Evolutionary conservation across 2,113 vertebrate species (phyloP).

Genomic region (Myxocyprinus asiaticus): DNA sequence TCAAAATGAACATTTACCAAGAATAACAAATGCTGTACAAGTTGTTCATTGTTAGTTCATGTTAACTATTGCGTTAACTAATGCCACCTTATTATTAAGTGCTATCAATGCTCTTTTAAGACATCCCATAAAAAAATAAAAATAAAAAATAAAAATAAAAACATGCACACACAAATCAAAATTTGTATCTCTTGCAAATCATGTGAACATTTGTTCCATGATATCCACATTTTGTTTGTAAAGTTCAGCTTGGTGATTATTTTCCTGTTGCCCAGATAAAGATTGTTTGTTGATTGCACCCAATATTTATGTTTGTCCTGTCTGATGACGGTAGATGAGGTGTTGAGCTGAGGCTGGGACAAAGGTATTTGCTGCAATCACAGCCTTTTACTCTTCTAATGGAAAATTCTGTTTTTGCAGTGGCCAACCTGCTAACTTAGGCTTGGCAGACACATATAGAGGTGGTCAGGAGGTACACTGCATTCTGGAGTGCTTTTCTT

Average conservation of each 20-base stretch:
- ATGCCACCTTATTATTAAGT: too few species aligned
- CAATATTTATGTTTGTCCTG: conserved; percentile 48
- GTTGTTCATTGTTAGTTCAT: too few species aligned
- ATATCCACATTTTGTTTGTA: conserved; percentile 19
- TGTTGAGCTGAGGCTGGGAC: conserved; percentile 46
- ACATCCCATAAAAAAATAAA: too few species aligned
- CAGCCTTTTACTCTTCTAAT: conserved; percentile 63
- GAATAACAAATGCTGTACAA: too few species aligned
- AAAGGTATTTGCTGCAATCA: conserved; percentile 68
- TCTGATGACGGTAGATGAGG: conserved; percentile 66
- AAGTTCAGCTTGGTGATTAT: conserved; percentile 35
- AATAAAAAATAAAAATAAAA: too few species aligned
- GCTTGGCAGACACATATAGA: conserved; percentile 15
- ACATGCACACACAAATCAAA: neutral
- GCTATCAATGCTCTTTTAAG: too few species aligned
- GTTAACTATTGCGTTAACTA: too few species aligned
- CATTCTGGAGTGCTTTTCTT: conserved; percentile 55
- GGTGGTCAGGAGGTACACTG: conserved; percentile 57
- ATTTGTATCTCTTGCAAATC: conserved; percentile 27
- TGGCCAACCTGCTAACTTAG: conserved; percentile 61
- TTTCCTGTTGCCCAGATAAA: conserved; percentile 11
- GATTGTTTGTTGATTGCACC: conserved; percentile 47
- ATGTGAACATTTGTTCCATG: conserved; percentile 25
- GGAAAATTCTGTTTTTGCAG: conserved; percentile 65
- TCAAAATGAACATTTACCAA: too few species aligned